Percentiles rank a stretch among this genome's conserved stretches.
phyloP scores from a whole-genome alignment of 2,888 invertebrate genomes.

The Sialis lutaria region DNA sequence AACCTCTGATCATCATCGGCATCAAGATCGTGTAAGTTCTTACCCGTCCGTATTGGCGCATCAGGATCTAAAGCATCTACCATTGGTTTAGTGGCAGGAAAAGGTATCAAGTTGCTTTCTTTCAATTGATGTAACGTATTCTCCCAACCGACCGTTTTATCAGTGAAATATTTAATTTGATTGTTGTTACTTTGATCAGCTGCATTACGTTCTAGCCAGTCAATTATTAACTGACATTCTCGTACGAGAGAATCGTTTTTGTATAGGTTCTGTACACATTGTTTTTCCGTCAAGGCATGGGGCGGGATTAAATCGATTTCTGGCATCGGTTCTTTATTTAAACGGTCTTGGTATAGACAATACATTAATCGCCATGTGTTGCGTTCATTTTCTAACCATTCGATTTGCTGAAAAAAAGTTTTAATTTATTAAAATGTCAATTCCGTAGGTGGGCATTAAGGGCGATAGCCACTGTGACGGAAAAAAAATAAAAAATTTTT shows the following conservation, averaged over 20 bases:
- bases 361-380: constrained; percentile 78
- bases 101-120: constrained; percentile 33
- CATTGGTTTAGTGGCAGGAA: constrained; percentile 35
- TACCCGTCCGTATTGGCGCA: constrained; percentile 64
- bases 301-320: constrained; percentile 18
- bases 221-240: constrained; percentile 69
- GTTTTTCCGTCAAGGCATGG: constrained; percentile 35
- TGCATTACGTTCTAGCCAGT: constrained; percentile 82
- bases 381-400: constrained; percentile 61
- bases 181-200: constrained; percentile 30
- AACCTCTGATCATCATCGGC: constrained; percentile 56
- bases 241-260: constrained; percentile 35
- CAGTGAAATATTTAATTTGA: constrained; percentile 56
- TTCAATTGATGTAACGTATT: constrained; percentile 72
- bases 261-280: constrained; percentile 36
- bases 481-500: too few relatives aligned
- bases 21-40: constrained; percentile 70
- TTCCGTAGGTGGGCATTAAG: too few relatives aligned
- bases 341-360: constrained; percentile 66
- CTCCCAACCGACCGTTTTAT: constrained; percentile 75
- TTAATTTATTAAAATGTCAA: too few relatives aligned
- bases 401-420: constrained; percentile 15
- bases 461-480: too few relatives aligned
- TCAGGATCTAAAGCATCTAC: constrained; percentile 74
- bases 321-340: constrained; percentile 27